A percentile compares a stretch with the other conserved stretches of the same genome.
Evolutionary conservation across 2,113 vertebrate genomes (phyloP).

Genomic region (Pituophis catenifer): DNA sequence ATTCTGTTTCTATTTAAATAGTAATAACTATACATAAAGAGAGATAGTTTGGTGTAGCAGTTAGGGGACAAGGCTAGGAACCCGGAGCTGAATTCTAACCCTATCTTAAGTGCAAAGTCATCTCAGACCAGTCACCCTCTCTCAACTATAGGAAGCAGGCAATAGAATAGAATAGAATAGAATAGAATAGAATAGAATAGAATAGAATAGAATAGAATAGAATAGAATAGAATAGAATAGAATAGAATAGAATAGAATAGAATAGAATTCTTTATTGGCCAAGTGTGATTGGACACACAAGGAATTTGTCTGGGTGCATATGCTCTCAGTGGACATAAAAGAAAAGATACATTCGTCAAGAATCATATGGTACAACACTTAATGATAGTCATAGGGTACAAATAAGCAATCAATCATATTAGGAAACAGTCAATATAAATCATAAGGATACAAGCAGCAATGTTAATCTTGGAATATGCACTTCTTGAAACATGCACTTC

Average conservation of each 20-base stretch:
- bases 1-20: background rate
- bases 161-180: background rate
- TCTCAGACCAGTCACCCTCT: background rate
- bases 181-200: background rate
- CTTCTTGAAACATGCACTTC: background rate
- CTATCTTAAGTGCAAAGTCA: background rate
- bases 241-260: background rate
- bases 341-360: too few species aligned
- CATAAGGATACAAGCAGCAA: too few species aligned
- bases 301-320: too few species aligned
- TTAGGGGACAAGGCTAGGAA: background rate
- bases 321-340: too few species aligned
- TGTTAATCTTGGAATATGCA: background rate
- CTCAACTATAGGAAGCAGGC: background rate
- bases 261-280: too few species aligned
- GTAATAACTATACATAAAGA: background rate
- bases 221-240: background rate
- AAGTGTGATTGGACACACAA: too few species aligned
- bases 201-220: background rate
- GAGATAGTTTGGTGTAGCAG: background rate
- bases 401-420: too few species aligned
- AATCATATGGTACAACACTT: too few species aligned
- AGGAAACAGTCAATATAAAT: too few species aligned
- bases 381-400: too few species aligned
- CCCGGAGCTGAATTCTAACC: background rate